Evolutionary conservation across 2,888 invertebrate genomes (phyloP).

Genomic region (Microctonus hyperodae): DNA sequence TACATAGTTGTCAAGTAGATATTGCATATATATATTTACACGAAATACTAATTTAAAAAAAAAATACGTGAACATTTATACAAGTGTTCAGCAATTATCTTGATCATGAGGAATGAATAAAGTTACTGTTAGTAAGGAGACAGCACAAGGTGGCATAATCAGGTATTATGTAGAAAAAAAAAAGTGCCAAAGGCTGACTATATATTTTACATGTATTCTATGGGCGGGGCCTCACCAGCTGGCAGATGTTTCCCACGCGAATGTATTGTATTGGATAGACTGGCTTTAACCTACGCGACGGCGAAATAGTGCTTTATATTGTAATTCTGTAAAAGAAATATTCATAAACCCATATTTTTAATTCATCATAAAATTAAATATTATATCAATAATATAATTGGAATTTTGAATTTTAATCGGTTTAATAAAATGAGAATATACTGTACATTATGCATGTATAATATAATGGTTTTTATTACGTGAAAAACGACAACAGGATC

Average conservation of each 20-base stretch:
- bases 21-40: too few species aligned
- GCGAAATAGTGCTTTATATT: slow-evolving; percentile 47
- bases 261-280: slow-evolving; percentile 50
- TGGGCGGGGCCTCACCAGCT: slow-evolving; percentile 69
- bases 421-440: too few species aligned
- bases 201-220: slow-evolving; percentile 50
- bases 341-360: neutral
- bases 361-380: neutral
- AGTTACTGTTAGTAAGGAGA: too few species aligned
- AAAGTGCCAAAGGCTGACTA: slow-evolving; percentile 46
- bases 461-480: neutral
- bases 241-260: slow-evolving; percentile 67
- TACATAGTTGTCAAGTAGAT: neutral
- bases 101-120: too few species aligned
- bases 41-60: too few species aligned
- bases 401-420: too few species aligned
- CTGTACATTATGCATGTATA: too few species aligned
- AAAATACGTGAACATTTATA: too few species aligned
- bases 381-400: neutral
- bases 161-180: neutral
- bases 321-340: neutral
- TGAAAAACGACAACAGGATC: neutral
- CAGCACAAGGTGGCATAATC: too few species aligned
- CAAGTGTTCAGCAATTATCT: neutral
- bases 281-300: slow-evolving; percentile 55